Evolutionary conservation across 2,888 invertebrate genomes (phyloP).

Genomic region (Xestia rhomboidea): DNA sequence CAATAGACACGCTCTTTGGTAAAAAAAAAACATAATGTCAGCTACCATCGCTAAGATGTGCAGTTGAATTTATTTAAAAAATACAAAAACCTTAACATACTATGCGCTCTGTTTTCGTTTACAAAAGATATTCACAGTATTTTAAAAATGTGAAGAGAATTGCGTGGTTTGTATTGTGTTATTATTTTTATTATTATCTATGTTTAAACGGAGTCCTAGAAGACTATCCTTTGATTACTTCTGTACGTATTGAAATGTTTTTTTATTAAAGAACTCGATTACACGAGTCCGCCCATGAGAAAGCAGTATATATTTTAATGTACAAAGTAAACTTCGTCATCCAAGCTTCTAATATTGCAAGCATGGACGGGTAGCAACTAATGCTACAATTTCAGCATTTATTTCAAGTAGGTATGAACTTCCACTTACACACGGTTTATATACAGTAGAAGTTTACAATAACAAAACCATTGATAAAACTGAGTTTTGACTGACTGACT

Average conservation of each 20-base stretch:
- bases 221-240: not conserved
- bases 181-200: not conserved
- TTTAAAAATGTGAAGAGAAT: conserved; percentile 87
- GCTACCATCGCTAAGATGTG: conserved; percentile 66
- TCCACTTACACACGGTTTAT: not conserved
- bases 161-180: conserved; percentile 75
- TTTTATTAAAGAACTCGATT: not conserved
- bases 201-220: not conserved
- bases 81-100: conserved; percentile 76
- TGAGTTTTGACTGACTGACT: no score
- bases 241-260: not conserved
- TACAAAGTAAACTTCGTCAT: not conserved
- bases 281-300: not conserved
- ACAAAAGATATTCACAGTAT: conserved; percentile 84
- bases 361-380: not conserved
- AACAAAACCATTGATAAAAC: no score
- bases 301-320: not conserved
- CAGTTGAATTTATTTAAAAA: conserved; percentile 69
- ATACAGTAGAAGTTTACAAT: not conserved
- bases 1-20: not conserved
- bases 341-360: not conserved
- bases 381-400: not conserved
- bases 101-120: conserved; percentile 84
- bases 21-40: conserved; percentile 35
- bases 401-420: not conserved